Percentiles rank a stretch among this genome's conserved stretches.
These are phyloP conservation scores for Pelobates fuscus DNA, from an alignment of 2,113 vertebrate species.

Conservation along the genomic window DNA sequence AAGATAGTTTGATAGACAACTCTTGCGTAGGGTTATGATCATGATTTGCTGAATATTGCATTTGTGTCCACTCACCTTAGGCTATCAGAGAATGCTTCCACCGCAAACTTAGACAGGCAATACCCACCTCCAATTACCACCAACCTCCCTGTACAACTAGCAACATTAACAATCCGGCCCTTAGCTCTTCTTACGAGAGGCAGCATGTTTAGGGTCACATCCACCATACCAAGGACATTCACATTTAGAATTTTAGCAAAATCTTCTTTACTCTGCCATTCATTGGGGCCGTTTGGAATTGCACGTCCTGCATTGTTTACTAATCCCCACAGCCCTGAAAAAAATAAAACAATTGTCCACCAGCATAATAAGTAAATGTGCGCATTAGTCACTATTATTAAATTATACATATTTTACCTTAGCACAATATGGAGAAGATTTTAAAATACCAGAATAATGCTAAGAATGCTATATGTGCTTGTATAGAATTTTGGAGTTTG, in stretches of 20 bases:
- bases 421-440: too few relatives aligned
- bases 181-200: constrained; percentile 71
- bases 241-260: constrained; percentile 68
- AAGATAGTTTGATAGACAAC: too few relatives aligned
- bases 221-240: constrained; percentile 72
- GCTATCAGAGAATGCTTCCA: constrained; percentile 66
- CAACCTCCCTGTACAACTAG: constrained; percentile 72
- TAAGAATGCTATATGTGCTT: too few relatives aligned
- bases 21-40: too few relatives aligned
- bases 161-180: constrained; percentile 74
- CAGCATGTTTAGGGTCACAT: constrained; percentile 74
- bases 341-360: too few relatives aligned
- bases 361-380: too few relatives aligned
- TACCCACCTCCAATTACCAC: constrained; percentile 58
- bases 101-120: constrained; percentile 63
- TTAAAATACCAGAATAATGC: too few relatives aligned
- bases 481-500: too few relatives aligned
- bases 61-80: constrained; percentile 61
- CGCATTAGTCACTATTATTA: too few relatives aligned
- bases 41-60: too few relatives aligned
- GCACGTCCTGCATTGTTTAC: constrained; percentile 77
- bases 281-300: constrained; percentile 60
- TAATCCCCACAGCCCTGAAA: constrained; percentile 79
- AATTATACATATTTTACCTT: too few relatives aligned
- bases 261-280: too few relatives aligned